phyloP scores from a whole-genome alignment of 2,888 invertebrate genomes.

The Lasioglossum pauxillum region DNA sequence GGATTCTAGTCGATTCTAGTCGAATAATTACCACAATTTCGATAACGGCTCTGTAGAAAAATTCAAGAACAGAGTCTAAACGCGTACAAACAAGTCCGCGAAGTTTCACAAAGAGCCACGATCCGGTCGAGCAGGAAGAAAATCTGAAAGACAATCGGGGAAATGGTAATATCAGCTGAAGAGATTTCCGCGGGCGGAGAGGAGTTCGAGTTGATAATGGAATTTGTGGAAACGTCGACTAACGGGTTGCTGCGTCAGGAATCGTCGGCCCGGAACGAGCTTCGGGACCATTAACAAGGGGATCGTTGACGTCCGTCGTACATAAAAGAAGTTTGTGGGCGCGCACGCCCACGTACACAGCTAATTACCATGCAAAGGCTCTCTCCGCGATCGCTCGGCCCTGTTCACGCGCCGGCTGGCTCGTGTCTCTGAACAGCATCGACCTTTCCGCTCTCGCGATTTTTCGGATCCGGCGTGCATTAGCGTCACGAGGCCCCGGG shows the following conservation, averaged over 20 bases:
- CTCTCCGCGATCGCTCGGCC: conserved; percentile 33
- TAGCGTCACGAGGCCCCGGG: conserved; percentile 58
- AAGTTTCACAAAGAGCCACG: background rate
- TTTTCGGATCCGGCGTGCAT: conserved; percentile 56
- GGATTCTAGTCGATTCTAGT: background rate
- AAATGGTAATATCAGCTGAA: conserved; percentile 6
- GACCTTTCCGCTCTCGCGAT: conserved; percentile 53
- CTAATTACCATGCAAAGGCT: conserved; percentile 48
- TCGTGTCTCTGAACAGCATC: conserved; percentile 47
- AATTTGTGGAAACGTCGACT: conserved; percentile 21
- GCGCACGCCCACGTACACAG: conserved; percentile 46
- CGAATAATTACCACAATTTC: background rate
- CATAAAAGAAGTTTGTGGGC: conserved; percentile 31
- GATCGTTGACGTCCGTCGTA: conserved; percentile 25
- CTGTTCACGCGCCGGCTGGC: background rate
- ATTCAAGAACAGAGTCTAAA: background rate
- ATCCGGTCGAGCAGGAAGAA: background rate
- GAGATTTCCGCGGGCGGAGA: background rate
- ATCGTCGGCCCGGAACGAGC: background rate
- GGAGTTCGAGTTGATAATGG: conserved; percentile 25
- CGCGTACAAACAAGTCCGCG: background rate
- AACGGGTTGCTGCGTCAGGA: background rate
- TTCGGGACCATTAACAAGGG: conserved; percentile 16
- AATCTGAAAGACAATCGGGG: conserved; percentile 18
- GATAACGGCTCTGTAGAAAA: background rate